These are phyloP conservation scores for Halcyon smyrnensis DNA, from an alignment of 2,797 vertebrate genomes.

Conservation along the genomic window DNA sequence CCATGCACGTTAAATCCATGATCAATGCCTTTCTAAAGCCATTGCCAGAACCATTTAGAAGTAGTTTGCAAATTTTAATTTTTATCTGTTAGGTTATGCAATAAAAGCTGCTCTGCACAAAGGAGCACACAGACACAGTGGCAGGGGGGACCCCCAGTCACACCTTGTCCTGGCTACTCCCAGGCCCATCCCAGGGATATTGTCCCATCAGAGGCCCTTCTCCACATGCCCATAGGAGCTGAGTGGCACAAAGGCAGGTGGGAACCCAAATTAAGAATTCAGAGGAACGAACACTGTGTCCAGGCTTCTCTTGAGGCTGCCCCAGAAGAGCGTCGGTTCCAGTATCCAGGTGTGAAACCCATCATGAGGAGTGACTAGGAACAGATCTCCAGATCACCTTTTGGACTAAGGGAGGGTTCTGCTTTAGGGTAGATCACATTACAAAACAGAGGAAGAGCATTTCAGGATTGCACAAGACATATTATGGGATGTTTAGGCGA, in stretches of 20 bases:
- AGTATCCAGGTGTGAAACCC: not conserved
- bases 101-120: not conserved
- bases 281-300: not conserved
- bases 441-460: not conserved
- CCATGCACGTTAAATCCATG: not conserved
- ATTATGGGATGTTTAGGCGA: not conserved
- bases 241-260: not conserved
- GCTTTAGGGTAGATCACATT: not conserved
- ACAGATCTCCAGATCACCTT: not conserved
- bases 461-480: not conserved
- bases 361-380: not conserved
- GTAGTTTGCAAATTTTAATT: not conserved
- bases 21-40: not conserved
- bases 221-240: not conserved
- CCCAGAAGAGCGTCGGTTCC: not conserved
- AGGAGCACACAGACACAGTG: not conserved
- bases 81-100: not conserved
- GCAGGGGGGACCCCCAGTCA: not conserved
- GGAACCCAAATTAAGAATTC: not conserved
- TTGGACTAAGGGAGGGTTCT: not conserved
- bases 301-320: not conserved
- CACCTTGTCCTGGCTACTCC: not conserved
- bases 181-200: not conserved
- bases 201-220: not conserved
- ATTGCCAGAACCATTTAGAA: not conserved